Percentiles rank a stretch among this genome's conserved stretches.
Conservation (phyloP, 2,888 invertebrate species). For the Mycalesis mineus region DNA sequence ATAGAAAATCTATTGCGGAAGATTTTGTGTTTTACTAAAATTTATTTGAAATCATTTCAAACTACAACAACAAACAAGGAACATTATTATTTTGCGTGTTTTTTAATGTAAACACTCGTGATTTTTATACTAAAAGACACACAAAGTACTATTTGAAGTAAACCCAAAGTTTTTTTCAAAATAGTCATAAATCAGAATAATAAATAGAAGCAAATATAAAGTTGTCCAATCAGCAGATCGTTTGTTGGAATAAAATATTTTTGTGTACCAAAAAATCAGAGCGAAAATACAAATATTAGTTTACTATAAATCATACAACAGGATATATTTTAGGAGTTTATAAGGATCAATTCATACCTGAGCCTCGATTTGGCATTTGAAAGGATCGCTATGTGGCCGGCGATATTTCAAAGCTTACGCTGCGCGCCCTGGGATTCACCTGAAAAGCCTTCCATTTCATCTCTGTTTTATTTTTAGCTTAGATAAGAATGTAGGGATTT, state of each 20-base stretch:
- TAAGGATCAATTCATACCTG: constrained; percentile 13
- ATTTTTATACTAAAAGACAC: too few species aligned
- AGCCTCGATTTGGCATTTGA: constrained; percentile 19
- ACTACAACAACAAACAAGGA: too few species aligned
- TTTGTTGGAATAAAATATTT: not conserved
- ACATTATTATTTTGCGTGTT: too few species aligned
- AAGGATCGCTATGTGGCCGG: constrained; percentile 30
- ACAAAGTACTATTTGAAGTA: too few species aligned
- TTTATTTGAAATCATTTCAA: too few species aligned
- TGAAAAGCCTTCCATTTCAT: constrained; percentile 61
- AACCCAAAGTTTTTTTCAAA: too few species aligned
- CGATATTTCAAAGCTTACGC: constrained; percentile 61
- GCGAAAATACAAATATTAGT: not conserved
- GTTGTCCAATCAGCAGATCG: not conserved
- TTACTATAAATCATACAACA: constrained; percentile 5
- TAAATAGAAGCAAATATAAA: not conserved
- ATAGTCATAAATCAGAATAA: too few species aligned
- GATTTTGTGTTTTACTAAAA: too few species aligned
- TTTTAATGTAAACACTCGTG: too few species aligned
- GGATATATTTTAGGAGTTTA: constrained; percentile 5
- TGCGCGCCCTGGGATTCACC: constrained; percentile 44
- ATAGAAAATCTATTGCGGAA: too few species aligned
- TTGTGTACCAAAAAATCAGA: not conserved
- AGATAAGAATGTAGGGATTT: constrained; percentile 53
- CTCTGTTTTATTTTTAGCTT: constrained; percentile 64